These are phyloP conservation scores for Pollachius pollachius DNA, from an alignment of 2,113 vertebrate species.

Conservation along the genomic window DNA sequence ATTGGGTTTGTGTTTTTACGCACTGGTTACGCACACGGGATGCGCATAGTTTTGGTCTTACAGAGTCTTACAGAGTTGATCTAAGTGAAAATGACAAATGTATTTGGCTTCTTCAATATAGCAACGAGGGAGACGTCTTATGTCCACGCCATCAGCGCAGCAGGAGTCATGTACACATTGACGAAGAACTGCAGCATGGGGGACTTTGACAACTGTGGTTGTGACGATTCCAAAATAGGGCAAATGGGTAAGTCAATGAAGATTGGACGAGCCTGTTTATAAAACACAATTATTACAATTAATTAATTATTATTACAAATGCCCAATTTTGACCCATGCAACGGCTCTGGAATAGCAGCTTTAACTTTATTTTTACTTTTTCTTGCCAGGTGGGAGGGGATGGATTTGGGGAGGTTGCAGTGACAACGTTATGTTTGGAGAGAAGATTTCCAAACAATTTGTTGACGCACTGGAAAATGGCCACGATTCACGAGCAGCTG, in stretches of 20 bases:
- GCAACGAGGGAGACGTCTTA: conserved; percentile 93
- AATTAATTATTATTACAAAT: too few species aligned
- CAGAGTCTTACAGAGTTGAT: too few species aligned
- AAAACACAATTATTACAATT: too few species aligned
- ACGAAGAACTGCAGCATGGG: conserved; percentile 98
- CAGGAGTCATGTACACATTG: conserved; percentile 91
- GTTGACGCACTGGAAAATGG: conserved; percentile 92
- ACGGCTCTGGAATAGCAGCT: too few species aligned
- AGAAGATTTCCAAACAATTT: conserved; percentile 91
- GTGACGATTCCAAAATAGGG: conserved; percentile 89
- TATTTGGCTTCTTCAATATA: conserved; percentile 51
- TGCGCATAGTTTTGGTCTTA: too few species aligned
- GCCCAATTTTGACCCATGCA: too few species aligned
- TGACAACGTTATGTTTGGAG: conserved; percentile 92
- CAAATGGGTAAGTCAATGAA: conserved; percentile 74
- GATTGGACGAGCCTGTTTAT: too few species aligned
- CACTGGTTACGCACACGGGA: too few species aligned
- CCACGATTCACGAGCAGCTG: conserved; percentile 86
- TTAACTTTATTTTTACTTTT: not conserved
- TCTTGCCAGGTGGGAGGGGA: conserved; percentile 82
- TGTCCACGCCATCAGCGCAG: conserved; percentile 92
- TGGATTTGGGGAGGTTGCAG: conserved; percentile 99
- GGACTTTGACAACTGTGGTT: conserved; percentile 93
- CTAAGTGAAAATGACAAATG: not conserved
- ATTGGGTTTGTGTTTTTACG: too few species aligned